Evolutionary conservation across 1,140 invertebrate genomes (phyloP), one percentile per base, ranked within the genome.

Genomic region (Drosophila nikananu): DNA sequence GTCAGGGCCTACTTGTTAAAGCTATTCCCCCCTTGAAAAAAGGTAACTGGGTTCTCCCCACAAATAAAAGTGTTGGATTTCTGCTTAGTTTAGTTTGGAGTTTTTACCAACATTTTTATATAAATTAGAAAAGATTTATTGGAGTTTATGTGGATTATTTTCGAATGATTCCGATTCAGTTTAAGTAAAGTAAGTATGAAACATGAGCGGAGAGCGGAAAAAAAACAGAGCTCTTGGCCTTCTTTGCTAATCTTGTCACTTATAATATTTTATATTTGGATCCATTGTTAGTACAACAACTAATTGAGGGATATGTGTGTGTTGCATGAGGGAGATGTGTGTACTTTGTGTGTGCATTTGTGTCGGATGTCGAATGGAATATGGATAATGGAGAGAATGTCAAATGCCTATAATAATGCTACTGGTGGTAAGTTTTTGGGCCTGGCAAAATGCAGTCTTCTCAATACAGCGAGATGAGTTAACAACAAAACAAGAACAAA

Each of bases 401-500:
- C 66, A 72, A 72, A 73, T 72, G 65, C 66, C 54, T 57, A 57
- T 13, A n/a, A 30, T 30, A 39, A 57, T 39, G 54, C 35, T 57
- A n/a, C 19, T 57, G 54, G 15, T 57, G 15, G 54, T 57, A 39
- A 25, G 54, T 21, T 25, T 49, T 17, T 35, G 46, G 63, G 37
- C 67, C 67, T 37, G 32, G 21, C 55, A 52, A 72, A 39, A 76
- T 75, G 72, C 59, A 62, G 35, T 57, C 32, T 57, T n/a, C 54
- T 39, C 35, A 39, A 39, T 57, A 39, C 15, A 57, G 32, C 42
- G 27, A 37, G 60, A 52, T 65, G 72, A 65, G 72, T 77, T 77
- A 77, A 58, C 44, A 52, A 58, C 39, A 72, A 76, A 76, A 63
- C 70, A 52, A 75, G 37, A 63, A 55, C 59, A 64, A 30, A 54